A percentile compares a stretch with the other conserved stretches of the same genome.
phyloP scores from a whole-genome alignment of 2,888 invertebrate species.

The Perdita meconis region DNA sequence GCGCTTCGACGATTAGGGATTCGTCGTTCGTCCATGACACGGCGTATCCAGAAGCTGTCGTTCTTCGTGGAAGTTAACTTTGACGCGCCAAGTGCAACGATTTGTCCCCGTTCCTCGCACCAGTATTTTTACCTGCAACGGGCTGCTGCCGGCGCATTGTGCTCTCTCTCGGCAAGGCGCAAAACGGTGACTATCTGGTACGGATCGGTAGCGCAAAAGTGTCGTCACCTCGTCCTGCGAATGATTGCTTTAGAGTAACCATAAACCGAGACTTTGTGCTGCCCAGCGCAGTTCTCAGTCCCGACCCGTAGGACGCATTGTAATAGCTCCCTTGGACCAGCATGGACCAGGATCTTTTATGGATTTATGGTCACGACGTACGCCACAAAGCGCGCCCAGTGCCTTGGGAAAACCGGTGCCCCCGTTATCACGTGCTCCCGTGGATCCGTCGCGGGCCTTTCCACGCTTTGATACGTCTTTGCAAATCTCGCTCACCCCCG shows the following conservation, averaged over 20 bases:
- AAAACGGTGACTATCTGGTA: conserved; percentile 54
- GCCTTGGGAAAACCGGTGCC: conserved; percentile 33
- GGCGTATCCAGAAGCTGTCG: background rate
- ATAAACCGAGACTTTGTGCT: conserved; percentile 77
- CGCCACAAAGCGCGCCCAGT: conserved; percentile 45
- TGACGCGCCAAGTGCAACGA: conserved; percentile 20
- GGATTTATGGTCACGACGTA: conserved; percentile 62
- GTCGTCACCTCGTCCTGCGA: conserved; percentile 79
- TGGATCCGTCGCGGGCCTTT: conserved; percentile 43
- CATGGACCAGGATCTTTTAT: conserved; percentile 48
- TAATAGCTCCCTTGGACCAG: conserved; percentile 35
- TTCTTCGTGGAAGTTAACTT: background rate
- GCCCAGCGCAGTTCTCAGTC: conserved; percentile 20
- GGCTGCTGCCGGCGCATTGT: conserved; percentile 29
- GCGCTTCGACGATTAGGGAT: background rate
- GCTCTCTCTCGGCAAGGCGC: conserved; percentile 9
- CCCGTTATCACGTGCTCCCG: conserved; percentile 57
- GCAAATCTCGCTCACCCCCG: conserved; percentile 41
- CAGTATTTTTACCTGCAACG: conserved; percentile 28
- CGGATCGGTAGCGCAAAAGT: conserved; percentile 79
- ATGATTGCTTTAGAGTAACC: conserved; percentile 80
- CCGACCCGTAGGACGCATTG: conserved; percentile 43
- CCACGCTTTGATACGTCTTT: conserved; percentile 68
- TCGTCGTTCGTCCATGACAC: background rate
- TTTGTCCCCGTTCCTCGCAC: conserved; percentile 18